These are phyloP conservation scores for Chydorus sphaericus DNA, from an alignment of 2,888 invertebrate genomes.

Conservation along the genomic window DNA sequence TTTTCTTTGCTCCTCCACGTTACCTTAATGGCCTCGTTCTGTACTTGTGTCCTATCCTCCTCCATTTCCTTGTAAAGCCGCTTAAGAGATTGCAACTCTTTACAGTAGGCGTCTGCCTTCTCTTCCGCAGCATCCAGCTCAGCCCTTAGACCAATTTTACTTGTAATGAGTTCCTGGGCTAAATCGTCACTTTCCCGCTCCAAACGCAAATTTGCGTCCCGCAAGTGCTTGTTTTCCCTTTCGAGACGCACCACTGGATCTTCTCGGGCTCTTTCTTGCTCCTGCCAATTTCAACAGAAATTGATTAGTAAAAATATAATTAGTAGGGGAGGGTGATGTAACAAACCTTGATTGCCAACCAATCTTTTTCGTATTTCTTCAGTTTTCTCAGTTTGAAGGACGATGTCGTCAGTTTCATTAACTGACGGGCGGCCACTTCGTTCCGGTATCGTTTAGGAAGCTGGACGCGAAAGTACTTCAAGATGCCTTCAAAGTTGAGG, in stretches of 20 bases:
- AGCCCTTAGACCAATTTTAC: slow-evolving; percentile 33
- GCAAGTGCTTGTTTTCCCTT: slow-evolving; percentile 33
- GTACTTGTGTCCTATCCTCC: slow-evolving; percentile 52
- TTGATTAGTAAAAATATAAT: background rate
- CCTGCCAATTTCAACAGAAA: slow-evolving; percentile 21
- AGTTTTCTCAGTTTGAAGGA: slow-evolving; percentile 83
- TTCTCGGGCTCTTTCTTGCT: slow-evolving; percentile 24
- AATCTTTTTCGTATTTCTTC: slow-evolving; percentile 88
- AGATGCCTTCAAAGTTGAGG: slow-evolving; percentile 90
- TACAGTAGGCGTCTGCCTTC: slow-evolving; percentile 5
- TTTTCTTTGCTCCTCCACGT: no score
- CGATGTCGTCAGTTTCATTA: slow-evolving; percentile 82
- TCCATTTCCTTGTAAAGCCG: slow-evolving; percentile 46
- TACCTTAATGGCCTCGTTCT: slow-evolving; percentile 35
- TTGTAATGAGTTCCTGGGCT: slow-evolving; percentile 40
- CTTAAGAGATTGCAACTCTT: slow-evolving; percentile 29
- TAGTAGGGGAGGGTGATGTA: background rate
- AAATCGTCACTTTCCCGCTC: slow-evolving; percentile 44
- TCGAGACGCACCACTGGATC: slow-evolving; percentile 25
- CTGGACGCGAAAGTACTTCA: slow-evolving; percentile 95
- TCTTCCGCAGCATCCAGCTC: slow-evolving; percentile 15
- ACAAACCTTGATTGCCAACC: slow-evolving; percentile 49
- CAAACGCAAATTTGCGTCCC: slow-evolving; percentile 37
- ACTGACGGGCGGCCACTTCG: slow-evolving; percentile 71
- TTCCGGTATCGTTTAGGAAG: slow-evolving; percentile 91